Base-by-base conservation (phyloP, 2,888 invertebrate species). In the Acanthosepion esculentum region DNA sequence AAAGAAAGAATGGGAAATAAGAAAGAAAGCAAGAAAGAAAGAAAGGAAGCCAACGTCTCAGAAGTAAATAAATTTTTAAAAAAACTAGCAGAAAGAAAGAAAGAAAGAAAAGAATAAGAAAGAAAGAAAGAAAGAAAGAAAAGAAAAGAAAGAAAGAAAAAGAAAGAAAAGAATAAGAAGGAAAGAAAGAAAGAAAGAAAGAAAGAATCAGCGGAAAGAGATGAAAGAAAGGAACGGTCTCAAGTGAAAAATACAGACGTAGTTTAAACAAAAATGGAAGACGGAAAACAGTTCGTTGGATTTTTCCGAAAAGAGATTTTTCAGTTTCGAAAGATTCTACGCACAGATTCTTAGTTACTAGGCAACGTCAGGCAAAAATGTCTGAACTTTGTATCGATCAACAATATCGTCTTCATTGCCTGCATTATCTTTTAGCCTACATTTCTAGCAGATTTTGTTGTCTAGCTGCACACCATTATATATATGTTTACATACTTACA, bases 291-390 rank as follows among this genome's bases (percentile, higher is more conserved):
- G n/a, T 78, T 78, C 33, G n/a, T 78, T n/a, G 15, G 78, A 78
- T 78, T 78, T n/a, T 78, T 33, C n/a, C 18, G 15, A n/a, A 18
- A n/a, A n/a, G 78, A 78, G n/a, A n/a, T 78, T 78, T 78, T 78
- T 78, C n/a, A 78, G 78, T n/a, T 78, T n/a, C 5, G 78, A 78
- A 78, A n/a, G 4, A 33, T n/a, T n/a, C n/a, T 78, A 78, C 78
- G 15, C 12, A 78, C n/a, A 78, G 33, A 33, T 78, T 78, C 78
- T n/a, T 78, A n/a, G 78, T 78, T n/a, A 78, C 78, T 78, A 78
- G n/a, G n/a, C 78, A 78, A 78, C 78, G 78, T 78, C 78, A 78
- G 78, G 33, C 78, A 78, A 78, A 78, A 78, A n/a, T 78, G 78
- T 78, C 78, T 78, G 78, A 78, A n/a, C 12, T 33, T 18, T 78